Evolutionary conservation across 2,888 invertebrate genomes (phyloP).

Genomic region (Tinea trinotella): DNA sequence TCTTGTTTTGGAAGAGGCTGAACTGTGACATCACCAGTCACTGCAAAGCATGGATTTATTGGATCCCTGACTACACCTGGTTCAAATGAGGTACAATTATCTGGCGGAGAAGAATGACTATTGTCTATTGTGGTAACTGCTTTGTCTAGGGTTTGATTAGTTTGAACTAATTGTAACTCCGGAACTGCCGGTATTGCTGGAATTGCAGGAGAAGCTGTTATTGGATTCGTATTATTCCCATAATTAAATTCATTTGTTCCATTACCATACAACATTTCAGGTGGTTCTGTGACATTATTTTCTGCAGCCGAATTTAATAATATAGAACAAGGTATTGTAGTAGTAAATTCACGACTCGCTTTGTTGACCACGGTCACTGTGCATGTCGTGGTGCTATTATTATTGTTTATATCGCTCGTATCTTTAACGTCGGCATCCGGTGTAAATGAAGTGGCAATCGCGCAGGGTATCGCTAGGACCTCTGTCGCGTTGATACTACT

Average conservation of each 20-base stretch:
- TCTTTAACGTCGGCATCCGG: conserved; percentile 59
- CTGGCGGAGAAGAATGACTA: neutral
- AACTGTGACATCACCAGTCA: conserved; percentile 52
- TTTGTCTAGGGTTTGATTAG: neutral
- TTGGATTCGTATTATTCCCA: neutral
- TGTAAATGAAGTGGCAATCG: conserved; percentile 64
- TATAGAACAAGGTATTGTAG: conserved; percentile 62
- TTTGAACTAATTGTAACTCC: neutral
- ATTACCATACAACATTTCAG: conserved; percentile 28
- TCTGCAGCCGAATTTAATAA: conserved; percentile 58
- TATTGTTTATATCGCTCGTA: conserved; percentile 32
- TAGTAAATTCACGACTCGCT: conserved; percentile 52
- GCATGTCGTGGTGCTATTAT: conserved; percentile 55
- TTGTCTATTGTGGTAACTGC: neutral
- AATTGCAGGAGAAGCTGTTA: conserved; percentile 20
- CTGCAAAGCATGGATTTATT: conserved; percentile 54
- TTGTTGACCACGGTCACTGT: conserved; percentile 58
- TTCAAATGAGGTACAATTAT: conserved; percentile 38
- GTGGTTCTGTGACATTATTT: conserved; percentile 62
- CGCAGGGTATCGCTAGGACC: conserved; percentile 61
- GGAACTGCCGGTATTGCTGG: neutral
- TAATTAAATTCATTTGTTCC: conserved; percentile 24
- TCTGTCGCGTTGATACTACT: conserved; percentile 50
- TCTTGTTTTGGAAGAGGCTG: neutral
- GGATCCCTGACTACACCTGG: conserved; percentile 49